Percentiles rank a stretch among this genome's conserved stretches.
Conservation (phyloP, 2,888 invertebrate genomes). For the Parnassius glacialis region DNA sequence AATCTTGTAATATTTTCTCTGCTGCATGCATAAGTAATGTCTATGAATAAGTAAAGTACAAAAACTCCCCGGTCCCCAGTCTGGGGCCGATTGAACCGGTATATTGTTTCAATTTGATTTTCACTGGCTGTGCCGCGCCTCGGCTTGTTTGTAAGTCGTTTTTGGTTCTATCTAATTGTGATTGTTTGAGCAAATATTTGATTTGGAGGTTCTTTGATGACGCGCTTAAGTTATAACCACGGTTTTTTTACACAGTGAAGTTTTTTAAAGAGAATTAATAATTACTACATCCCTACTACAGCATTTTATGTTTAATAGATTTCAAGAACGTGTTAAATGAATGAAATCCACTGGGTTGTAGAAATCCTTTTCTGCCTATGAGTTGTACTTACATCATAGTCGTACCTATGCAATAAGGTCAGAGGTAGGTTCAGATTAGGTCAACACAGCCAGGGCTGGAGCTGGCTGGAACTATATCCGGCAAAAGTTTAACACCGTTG, state of each 20-base stretch:
- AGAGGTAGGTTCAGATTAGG: no score
- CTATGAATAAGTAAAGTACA: conserved; percentile 76
- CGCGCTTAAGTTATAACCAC: not conserved
- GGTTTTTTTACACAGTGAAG: not conserved
- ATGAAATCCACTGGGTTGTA: no score
- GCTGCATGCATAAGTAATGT: conserved; percentile 82
- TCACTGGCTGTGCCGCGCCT: conserved; percentile 15
- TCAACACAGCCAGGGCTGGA: no score
- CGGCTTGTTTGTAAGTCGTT: conserved; percentile 30
- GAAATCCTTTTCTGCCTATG: no score
- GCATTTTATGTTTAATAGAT: no score
- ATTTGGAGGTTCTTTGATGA: conserved; percentile 25
- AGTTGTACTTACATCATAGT: no score
- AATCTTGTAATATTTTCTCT: conserved; percentile 81
- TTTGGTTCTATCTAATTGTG: conserved; percentile 40
- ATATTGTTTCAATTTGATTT: conserved; percentile 40
- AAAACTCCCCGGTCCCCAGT: conserved; percentile 43
- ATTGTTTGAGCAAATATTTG: conserved; percentile 41
- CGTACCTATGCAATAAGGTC: no score
- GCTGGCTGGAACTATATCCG: no score
- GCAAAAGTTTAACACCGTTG: no score
- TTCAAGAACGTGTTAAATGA: no score
- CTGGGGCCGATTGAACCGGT: conserved; percentile 30
- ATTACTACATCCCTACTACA: no score
- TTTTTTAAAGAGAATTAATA: not conserved